A percentile compares a stretch with the other conserved stretches of the same genome.
These are phyloP conservation scores for Alectura lathami DNA, from an alignment of 2,113 vertebrate genomes.

Conservation along the genomic window DNA sequence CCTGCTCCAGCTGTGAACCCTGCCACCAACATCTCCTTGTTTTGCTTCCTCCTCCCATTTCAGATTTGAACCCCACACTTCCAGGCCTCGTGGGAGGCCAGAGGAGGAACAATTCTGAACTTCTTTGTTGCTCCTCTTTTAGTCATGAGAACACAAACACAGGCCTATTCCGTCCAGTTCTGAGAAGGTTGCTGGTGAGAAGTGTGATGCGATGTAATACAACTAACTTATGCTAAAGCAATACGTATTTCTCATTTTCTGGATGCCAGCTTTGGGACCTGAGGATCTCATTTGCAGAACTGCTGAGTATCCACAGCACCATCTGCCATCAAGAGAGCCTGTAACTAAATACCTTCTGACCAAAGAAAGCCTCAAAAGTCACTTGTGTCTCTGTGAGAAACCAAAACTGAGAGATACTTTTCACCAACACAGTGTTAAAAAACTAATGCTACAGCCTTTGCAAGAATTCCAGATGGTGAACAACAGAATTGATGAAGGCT, in stretches of 20 bases:
- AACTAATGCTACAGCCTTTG: not conserved
- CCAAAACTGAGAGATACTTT: not conserved
- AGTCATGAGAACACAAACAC: not conserved
- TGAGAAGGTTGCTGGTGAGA: not conserved
- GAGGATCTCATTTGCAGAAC: not conserved
- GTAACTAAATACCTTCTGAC: not conserved
- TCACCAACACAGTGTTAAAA: not conserved
- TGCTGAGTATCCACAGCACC: not conserved
- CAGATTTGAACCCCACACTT: not conserved
- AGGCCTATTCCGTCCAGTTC: not conserved
- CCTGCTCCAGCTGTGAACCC: not conserved
- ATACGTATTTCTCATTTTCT: not conserved
- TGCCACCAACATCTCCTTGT: not conserved
- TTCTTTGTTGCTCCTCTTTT: not conserved
- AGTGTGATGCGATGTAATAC: not conserved
- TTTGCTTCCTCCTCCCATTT: not conserved
- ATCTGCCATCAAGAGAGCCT: not conserved
- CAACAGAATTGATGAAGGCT: not conserved
- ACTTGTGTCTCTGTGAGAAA: not conserved
- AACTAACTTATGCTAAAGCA: not conserved
- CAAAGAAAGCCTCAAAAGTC: not conserved
- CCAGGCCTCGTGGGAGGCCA: fast-evolving
- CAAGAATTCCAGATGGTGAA: not conserved
- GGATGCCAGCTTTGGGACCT: not conserved
- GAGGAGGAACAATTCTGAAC: not conserved